phyloP scores from a whole-genome alignment of 2,888 invertebrate genomes.

The Unio delphinus region DNA sequence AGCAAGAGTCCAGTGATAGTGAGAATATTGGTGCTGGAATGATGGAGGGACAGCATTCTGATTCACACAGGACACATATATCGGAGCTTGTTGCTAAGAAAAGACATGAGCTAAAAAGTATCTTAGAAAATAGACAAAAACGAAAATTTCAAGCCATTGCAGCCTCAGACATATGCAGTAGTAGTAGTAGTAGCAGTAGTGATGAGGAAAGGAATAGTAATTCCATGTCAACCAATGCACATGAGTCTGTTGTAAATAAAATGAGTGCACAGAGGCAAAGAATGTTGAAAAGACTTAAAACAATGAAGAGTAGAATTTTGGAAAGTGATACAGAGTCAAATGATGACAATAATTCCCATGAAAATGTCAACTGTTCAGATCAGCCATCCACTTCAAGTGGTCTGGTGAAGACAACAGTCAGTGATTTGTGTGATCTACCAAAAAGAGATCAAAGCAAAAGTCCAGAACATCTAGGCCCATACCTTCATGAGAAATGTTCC shows the following conservation, averaged over 20 bases:
- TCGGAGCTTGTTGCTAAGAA: constrained; percentile 51
- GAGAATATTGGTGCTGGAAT: neutral
- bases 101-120: constrained; percentile 36
- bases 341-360: neutral
- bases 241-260: constrained; percentile 4
- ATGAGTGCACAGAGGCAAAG: constrained; percentile 8
- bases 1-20: constrained; percentile 1
- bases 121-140: constrained; percentile 10
- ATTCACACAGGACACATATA: constrained; percentile 31
- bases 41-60: constrained; percentile 10
- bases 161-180: constrained; percentile 8
- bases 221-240: neutral
- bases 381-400: too few species aligned
- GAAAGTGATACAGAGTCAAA: constrained; percentile 41
- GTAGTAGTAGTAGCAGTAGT: constrained; percentile 17
- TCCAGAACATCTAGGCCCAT: constrained; percentile 18
- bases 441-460: constrained; percentile 4
- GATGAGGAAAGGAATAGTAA: constrained; percentile 17
- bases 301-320: constrained; percentile 40
- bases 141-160: neutral
- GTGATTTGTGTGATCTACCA: constrained; percentile 1
- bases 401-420: too few species aligned
- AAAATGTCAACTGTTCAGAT: too few species aligned
- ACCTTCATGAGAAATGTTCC: constrained; percentile 14
- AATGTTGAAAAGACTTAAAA: constrained; percentile 44